Conservation (phyloP, 1,140 invertebrate genomes). For the Glomeris maerens region DNA sequence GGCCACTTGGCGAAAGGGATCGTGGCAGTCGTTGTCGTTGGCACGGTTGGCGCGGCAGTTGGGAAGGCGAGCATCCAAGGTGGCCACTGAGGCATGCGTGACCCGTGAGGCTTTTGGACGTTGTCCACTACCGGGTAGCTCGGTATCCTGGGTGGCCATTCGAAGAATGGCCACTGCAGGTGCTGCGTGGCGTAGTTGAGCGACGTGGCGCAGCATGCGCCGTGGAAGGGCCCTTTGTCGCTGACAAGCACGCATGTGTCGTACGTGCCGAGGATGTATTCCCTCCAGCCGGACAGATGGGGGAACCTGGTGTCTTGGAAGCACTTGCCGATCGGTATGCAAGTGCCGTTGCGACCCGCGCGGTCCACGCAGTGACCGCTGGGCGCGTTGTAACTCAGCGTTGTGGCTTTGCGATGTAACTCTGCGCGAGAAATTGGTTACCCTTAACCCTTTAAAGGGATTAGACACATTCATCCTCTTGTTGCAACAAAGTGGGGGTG, state of each 20-base stretch:
- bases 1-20: not conserved
- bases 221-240: not conserved
- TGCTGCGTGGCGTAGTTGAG: too few species aligned
- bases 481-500: too few species aligned
- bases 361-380: too few species aligned
- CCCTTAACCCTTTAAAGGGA: too few species aligned
- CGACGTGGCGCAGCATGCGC: not conserved
- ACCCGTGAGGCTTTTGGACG: not conserved
- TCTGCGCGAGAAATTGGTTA: too few species aligned
- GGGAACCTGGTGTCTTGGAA: not conserved
- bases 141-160: conserved; percentile 3
- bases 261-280: not conserved
- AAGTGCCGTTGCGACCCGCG: not conserved
- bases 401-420: too few species aligned
- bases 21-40: not conserved
- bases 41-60: not conserved
- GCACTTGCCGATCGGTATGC: not conserved
- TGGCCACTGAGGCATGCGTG: too few species aligned
- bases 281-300: not conserved
- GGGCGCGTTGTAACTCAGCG: too few species aligned
- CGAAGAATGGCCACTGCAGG: too few species aligned
- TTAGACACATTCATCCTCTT: too few species aligned
- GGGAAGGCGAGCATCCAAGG: not conserved
- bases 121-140: not conserved
- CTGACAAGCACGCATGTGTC: not conserved